phyloP scores from a whole-genome alignment of 1,140 invertebrate species.

The Drosophila chauvacae region DNA sequence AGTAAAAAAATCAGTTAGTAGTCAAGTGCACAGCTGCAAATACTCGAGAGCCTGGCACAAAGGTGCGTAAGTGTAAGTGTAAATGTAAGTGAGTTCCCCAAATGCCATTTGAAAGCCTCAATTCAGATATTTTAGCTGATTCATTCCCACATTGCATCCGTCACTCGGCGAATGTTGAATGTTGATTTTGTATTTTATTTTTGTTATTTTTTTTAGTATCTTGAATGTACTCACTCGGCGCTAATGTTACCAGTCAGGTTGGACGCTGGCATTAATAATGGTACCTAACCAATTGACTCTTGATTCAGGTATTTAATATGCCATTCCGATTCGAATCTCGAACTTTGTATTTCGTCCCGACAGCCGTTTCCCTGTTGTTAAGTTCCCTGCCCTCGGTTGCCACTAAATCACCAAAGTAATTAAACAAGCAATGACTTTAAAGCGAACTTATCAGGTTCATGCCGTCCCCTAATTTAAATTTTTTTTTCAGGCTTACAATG shows the following conservation, averaged over 20 bases:
- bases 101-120: slow-evolving; percentile 47
- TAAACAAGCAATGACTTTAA: slow-evolving; percentile 53
- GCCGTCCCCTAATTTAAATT: slow-evolving; percentile 15
- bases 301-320: slow-evolving; percentile 41
- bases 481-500: slow-evolving; percentile 11
- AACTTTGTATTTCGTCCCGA: slow-evolving; percentile 14
- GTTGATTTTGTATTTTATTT: slow-evolving; percentile 8
- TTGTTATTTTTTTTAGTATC: too few species aligned
- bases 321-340: slow-evolving; percentile 32
- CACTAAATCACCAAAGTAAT: slow-evolving; percentile 39
- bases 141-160: slow-evolving; percentile 40
- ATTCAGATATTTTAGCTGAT: slow-evolving; percentile 47
- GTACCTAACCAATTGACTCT: slow-evolving; percentile 15
- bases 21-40: slow-evolving; percentile 76
- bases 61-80: slow-evolving; percentile 59
- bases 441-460: slow-evolving; percentile 18
- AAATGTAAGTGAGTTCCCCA: slow-evolving; percentile 41
- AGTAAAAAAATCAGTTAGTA: slow-evolving; percentile 34
- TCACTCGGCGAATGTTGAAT: slow-evolving; percentile 5
- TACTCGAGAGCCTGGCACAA: slow-evolving; percentile 19
- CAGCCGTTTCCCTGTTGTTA: slow-evolving; percentile 10
- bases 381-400: slow-evolving; percentile 10
- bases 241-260: slow-evolving; percentile 19
- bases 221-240: background rate
- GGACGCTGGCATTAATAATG: slow-evolving; percentile 25